A percentile compares a stretch with the other conserved stretches of the same genome.
Conservation (phyloP, 2,113 vertebrate genomes). For the Diadophis punctatus region DNA sequence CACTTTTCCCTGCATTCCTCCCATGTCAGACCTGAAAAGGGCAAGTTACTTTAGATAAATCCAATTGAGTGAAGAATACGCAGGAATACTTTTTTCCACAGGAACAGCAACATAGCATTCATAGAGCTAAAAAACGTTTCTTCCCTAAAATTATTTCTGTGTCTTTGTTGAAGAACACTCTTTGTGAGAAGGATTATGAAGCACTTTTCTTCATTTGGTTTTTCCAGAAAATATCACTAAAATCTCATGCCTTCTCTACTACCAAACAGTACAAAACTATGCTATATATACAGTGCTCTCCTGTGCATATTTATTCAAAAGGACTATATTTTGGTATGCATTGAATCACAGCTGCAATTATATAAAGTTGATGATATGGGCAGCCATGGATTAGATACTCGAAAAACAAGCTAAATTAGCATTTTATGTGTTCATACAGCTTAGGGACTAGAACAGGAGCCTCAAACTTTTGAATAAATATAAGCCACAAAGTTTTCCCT, state of each 20-base stretch:
- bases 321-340: not conserved
- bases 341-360: not conserved
- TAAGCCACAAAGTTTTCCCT: not conserved
- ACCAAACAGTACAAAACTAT: not conserved
- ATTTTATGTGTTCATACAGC: not conserved
- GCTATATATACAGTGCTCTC: not conserved
- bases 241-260: not conserved
- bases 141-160: not conserved
- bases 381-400: not conserved
- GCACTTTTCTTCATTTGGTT: not conserved
- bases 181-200: not conserved
- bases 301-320: not conserved
- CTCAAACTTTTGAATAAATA: not conserved
- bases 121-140: not conserved
- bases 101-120: not conserved
- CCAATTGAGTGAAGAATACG: not conserved
- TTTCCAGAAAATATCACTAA: not conserved
- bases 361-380: not conserved
- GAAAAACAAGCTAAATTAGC: not conserved
- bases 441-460: not conserved
- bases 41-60: conserved; percentile 5
- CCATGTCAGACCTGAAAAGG: conserved; percentile 86
- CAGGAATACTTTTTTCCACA: not conserved
- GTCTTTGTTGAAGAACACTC: not conserved
- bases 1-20: conserved; percentile 84